Evolutionary conservation across 2,888 invertebrate genomes (phyloP), one percentile per base, ranked within the genome.

Genomic region (Tinea pellionella): DNA sequence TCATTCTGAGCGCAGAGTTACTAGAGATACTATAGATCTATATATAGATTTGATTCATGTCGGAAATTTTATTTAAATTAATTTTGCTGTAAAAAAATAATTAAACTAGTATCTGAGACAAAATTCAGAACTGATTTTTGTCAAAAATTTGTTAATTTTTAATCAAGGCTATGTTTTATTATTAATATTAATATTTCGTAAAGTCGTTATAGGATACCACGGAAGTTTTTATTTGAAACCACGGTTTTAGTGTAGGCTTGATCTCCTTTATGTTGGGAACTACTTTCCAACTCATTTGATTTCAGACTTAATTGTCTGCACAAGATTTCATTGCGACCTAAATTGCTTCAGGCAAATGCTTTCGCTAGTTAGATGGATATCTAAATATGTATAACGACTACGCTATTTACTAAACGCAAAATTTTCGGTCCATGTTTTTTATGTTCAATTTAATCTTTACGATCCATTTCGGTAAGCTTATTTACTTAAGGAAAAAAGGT

Each of bases 281-380:
- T 47, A 13, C 47, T 37, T 47, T 47, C 47, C 47, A 47, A 9
- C 47, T 73, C 72, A 71, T 73, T 73, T 67, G 69, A 67, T 69
- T 69, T 70, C 66, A 66, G 65, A 69, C 69, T 70, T 77, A 78
- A 79, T 77, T 77, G 75, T 75, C 70, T 68, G 65, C 62, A 69
- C 66, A 70, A 72, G 76, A 75, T 77, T 75, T 75, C 72, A 75
- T 72, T 71, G 71, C 71, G 70, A 67, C 70, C 70, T 66, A 68
- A 76, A 74, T 75, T 70, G 68, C 65, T 65, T 65, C 65, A 68
- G 64, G 67, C 67, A 66, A 65, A 70, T 72, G 70, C 70, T 13
- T 15, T 64, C 63, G 64, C 64, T 64, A 61, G 65, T 66, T 66
- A 65, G 67, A 68, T 69, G 70, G 71, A 71, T 68, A 37, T n/a